These are phyloP conservation scores for Papilio machaon DNA, from an alignment of 1,140 invertebrate species.

Conservation along the genomic window DNA sequence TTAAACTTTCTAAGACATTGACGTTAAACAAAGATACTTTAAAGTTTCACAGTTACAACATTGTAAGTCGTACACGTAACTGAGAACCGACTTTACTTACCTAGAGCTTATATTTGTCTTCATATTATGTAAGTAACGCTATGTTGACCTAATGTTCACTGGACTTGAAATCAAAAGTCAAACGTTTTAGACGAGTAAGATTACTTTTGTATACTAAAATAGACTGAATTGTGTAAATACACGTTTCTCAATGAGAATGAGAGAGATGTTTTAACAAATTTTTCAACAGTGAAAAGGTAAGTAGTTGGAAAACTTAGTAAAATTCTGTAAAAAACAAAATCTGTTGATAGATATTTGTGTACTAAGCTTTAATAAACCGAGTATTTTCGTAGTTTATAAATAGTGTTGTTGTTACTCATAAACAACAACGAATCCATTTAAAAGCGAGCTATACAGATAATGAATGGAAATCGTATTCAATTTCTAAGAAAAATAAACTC, in stretches of 20 bases:
- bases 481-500: neutral
- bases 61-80: constrained; percentile 12
- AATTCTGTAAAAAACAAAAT: too few relatives aligned
- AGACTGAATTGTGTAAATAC: neutral
- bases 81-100: neutral
- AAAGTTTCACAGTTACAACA: constrained; percentile 9
- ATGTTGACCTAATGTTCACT: neutral
- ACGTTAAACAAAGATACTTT: constrained; percentile 12
- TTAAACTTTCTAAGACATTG: constrained; percentile 12
- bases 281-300: neutral
- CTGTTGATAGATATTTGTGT: neutral
- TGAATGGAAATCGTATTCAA: neutral
- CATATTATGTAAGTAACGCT: neutral
- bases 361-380: neutral
- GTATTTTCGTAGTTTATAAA: neutral
- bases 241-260: neutral
- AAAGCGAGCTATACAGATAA: neutral
- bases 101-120: neutral
- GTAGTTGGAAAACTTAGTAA: neutral
- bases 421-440: constrained; percentile 11
- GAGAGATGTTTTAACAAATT: neutral
- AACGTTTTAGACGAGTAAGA: neutral
- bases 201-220: neutral
- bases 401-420: neutral
- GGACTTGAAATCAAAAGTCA: neutral